phyloP scores from a whole-genome alignment of 2,888 invertebrate species.

The Nephrotoma appendiculata region DNA sequence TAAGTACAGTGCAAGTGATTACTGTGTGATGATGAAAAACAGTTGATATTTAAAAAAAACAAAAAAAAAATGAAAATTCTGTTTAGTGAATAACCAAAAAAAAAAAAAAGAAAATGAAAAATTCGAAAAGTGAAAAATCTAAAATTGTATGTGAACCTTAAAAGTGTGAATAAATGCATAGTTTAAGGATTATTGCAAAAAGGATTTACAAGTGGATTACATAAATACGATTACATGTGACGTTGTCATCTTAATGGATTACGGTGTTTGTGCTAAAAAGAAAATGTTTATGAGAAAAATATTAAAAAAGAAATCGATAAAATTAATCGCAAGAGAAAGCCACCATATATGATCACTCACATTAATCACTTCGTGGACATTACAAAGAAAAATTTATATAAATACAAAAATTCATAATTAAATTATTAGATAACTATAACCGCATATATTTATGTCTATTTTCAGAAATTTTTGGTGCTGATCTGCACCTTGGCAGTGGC shows the following conservation, averaged over 20 bases:
- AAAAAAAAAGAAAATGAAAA: background rate
- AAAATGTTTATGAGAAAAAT: background rate
- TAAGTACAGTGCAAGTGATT: background rate
- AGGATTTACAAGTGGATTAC: background rate
- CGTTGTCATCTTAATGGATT: background rate
- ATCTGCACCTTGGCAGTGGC: conserved; percentile 3
- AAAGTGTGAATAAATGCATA: background rate
- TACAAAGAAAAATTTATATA: background rate
- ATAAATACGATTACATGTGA: background rate
- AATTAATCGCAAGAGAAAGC: background rate
- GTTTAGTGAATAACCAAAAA: background rate
- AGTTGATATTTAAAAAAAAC: background rate
- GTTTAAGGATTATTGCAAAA: background rate
- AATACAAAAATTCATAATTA: background rate
- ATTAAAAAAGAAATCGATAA: background rate
- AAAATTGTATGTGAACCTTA: background rate
- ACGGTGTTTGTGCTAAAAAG: background rate
- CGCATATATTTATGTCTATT: background rate
- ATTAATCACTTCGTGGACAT: background rate
- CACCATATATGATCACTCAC: background rate
- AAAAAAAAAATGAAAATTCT: background rate
- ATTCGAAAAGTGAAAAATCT: background rate
- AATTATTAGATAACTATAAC: background rate
- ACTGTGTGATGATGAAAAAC: background rate
- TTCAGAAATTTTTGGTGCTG: conserved; percentile 1